phyloP scores from a whole-genome alignment of 2,797 vertebrate species.

The Gymnoscopelus microlampas region DNA sequence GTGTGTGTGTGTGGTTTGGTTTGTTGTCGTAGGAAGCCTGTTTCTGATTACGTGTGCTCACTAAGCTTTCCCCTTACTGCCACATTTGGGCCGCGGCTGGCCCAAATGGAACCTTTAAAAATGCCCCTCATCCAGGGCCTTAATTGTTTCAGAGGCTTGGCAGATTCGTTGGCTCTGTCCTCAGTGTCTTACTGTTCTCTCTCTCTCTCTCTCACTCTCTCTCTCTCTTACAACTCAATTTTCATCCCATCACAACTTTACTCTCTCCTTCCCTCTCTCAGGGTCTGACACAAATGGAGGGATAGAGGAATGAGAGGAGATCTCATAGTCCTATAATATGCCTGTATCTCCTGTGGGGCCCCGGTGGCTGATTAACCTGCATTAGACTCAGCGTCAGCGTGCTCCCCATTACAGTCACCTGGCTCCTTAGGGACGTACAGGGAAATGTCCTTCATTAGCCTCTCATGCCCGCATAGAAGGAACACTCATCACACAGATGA shows the following conservation, averaged over 20 bases:
- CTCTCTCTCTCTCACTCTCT: slow-evolving; percentile 35
- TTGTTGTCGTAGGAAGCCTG: slow-evolving; percentile 76
- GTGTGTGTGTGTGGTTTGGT: slow-evolving; percentile 74
- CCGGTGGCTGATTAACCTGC: slow-evolving; percentile 79
- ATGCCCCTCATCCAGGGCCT: slow-evolving; percentile 63
- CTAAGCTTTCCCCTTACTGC: slow-evolving; percentile 64
- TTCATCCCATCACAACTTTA: slow-evolving; percentile 21
- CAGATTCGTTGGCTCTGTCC: slow-evolving; percentile 34
- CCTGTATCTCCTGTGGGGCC: slow-evolving; percentile 65
- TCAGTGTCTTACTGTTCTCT: not conserved
- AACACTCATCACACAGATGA: slow-evolving; percentile 29
- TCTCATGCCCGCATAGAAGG: slow-evolving; percentile 31
- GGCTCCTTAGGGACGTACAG: slow-evolving; percentile 61
- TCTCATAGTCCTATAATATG: slow-evolving; percentile 71
- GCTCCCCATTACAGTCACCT: slow-evolving; percentile 77
- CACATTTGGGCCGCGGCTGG: slow-evolving; percentile 66
- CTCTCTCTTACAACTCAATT: not conserved
- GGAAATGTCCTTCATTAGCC: slow-evolving; percentile 66
- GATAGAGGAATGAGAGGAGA: slow-evolving; percentile 73
- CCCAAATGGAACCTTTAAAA: slow-evolving; percentile 34
- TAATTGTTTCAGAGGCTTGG: slow-evolving; percentile 74
- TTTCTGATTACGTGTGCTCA: slow-evolving; percentile 69
- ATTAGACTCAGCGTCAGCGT: slow-evolving; percentile 67
- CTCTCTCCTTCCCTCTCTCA: slow-evolving; percentile 28
- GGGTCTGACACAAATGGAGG: slow-evolving; percentile 73